Base-by-base conservation (phyloP, 2,888 invertebrate genomes). In the Molorchus minor region DNA sequence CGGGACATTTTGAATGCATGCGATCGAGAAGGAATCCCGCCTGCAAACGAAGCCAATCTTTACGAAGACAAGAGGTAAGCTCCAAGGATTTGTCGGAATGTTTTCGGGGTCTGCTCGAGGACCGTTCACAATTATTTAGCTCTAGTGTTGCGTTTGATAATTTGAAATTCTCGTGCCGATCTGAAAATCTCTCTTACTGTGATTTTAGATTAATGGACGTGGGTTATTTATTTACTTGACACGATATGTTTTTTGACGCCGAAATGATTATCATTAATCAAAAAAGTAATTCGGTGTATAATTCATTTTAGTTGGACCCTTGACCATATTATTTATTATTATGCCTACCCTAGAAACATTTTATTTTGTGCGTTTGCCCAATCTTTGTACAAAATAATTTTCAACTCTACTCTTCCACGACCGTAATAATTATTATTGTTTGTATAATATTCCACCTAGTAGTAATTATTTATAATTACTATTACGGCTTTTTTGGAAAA, bases 41-140 rank as follows among this genome's bases (percentile, higher is more conserved):
- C 15, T 33, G 47, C 43, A 58, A 58, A 58, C 58, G 58, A 58
- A 58, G 58, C 53, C 58, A 58, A 58, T 58, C 54, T 54, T 54
- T 58, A 58, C 29, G 17, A 44, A 58, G 58, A 54, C 58, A 58
- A 54, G 43, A 46, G 53, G 53, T 40, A 54, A 54, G 54, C 58
- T 54, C 54, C 12, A 17, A 47, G 25, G 58, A 49, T 58, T 54
- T 47, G 49, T 46, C 43, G 33, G 36, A 44, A 53, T 43, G 47
- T 58, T 54, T 54, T 58, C 41, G 44, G 45, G 45, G n/a, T 21
- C 43, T 30, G 20, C 47, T 54, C 49, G 29, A 58, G 58, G 46
- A 35, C 53, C 49, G 29, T 54, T 54, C 44, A 57, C 21, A 44
- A 19, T 57, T 43, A 19, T 57, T 43, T 44, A 43, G 38, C 13